These are phyloP conservation scores for Cylindroiulus punctatus DNA, from an alignment of 2,888 invertebrate genomes.

Conservation along the genomic window DNA sequence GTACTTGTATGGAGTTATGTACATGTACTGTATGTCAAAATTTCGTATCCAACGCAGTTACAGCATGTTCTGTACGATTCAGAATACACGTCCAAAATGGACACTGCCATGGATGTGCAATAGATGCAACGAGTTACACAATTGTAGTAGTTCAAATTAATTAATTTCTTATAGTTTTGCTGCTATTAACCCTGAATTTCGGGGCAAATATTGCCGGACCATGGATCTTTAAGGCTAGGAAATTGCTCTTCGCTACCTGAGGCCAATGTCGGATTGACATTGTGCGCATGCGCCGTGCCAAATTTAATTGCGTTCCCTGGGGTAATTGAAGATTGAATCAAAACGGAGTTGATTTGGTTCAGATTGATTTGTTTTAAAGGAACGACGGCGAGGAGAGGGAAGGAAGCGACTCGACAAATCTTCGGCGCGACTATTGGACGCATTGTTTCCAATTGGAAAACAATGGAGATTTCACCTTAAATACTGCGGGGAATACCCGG, in stretches of 20 bases:
- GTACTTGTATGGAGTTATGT: no score
- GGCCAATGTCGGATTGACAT: background rate
- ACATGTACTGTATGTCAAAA: no score
- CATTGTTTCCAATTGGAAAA: conserved; percentile 10
- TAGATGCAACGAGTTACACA: no score
- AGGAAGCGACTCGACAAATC: conserved; percentile 30
- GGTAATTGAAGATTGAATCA: conserved; percentile 50
- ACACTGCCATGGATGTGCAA: no score
- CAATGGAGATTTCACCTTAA: background rate
- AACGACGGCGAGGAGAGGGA: conserved; percentile 21
- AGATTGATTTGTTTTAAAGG: conserved; percentile 52
- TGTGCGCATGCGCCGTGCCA: conserved; percentile 3
- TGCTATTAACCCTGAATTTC: background rate
- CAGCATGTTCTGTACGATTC: no score
- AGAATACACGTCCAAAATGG: no score
- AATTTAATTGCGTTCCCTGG: conserved; percentile 48
- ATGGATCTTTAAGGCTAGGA: background rate
- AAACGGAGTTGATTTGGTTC: conserved; percentile 49
- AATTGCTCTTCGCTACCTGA: background rate
- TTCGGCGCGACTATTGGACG: background rate
- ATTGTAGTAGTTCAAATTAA: no score
- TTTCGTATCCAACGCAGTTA: no score
- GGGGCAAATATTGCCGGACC: background rate
- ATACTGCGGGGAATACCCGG: background rate
- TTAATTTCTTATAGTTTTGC: background rate